phyloP scores from a whole-genome alignment of 2,113 vertebrate species.

The Entomyzon cyanotis region DNA sequence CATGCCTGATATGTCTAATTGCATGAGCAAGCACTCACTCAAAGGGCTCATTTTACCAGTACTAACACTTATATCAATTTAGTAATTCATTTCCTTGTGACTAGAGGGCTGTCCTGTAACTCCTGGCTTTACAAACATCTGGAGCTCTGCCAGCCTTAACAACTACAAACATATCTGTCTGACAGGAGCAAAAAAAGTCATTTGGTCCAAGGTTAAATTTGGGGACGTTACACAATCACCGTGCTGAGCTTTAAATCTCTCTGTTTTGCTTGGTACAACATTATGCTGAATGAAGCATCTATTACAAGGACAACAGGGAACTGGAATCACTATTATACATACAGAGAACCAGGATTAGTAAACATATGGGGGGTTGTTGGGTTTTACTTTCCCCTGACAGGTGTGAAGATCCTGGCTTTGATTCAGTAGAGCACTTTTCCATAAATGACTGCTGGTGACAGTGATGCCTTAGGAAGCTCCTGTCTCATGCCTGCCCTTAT shows the following conservation, averaged over 20 bases:
- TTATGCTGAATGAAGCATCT: background rate
- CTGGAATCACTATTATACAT: background rate
- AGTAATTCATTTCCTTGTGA: background rate
- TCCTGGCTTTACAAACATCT: background rate
- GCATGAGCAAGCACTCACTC: background rate
- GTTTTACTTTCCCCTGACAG: background rate
- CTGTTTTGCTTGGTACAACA: background rate
- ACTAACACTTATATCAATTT: background rate
- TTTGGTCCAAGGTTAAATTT: background rate
- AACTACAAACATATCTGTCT: background rate
- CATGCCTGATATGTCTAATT: background rate
- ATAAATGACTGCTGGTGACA: background rate
- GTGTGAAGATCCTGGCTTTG: background rate
- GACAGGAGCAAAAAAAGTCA: background rate
- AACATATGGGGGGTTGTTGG: background rate
- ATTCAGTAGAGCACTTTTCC: background rate
- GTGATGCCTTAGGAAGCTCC: background rate
- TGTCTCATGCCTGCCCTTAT: background rate
- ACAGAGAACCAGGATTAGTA: background rate
- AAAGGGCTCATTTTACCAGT: background rate
- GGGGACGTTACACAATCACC: background rate
- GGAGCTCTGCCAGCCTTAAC: background rate
- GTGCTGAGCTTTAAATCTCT: background rate
- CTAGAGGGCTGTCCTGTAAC: background rate
- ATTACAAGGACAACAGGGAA: background rate